phyloP scores from a whole-genome alignment of 2,797 vertebrate species.

The Onychomys leucogaster region DNA sequence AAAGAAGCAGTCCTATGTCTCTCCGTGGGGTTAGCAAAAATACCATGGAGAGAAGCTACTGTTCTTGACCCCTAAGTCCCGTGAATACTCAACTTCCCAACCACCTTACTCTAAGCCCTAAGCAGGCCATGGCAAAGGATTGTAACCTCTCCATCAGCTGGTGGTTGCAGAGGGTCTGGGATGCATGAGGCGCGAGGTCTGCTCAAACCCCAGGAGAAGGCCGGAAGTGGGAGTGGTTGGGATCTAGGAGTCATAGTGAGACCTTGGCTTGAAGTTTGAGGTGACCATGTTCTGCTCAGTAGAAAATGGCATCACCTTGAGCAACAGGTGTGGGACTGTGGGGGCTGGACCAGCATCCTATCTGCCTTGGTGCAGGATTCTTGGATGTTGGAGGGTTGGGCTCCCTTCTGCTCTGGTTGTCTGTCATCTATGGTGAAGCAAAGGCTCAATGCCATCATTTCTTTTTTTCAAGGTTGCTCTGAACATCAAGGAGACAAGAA shows the following conservation, averaged over 20 bases:
- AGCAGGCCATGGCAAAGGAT: too few relatives aligned
- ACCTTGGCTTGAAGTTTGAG: not conserved
- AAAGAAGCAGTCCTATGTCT: rapidly evolving
- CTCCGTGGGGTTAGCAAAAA: not conserved
- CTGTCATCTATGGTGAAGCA: not conserved
- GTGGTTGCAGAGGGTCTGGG: not conserved
- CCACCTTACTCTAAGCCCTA: not conserved
- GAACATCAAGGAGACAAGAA: not conserved
- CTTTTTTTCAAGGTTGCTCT: not conserved
- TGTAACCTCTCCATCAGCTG: not conserved
- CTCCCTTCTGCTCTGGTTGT: not conserved
- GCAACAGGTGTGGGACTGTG: not conserved
- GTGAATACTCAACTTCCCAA: rapidly evolving
- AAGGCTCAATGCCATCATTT: not conserved
- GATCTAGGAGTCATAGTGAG: not conserved
- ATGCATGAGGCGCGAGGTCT: not conserved
- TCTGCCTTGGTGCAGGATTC: not conserved
- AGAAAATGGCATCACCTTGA: not conserved
- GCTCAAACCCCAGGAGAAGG: not conserved
- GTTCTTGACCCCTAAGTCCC: too few relatives aligned
- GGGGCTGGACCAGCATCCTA: too few relatives aligned
- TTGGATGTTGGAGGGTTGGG: not conserved
- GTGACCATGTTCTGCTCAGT: too few relatives aligned
- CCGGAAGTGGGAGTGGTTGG: not conserved
- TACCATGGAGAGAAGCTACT: too few relatives aligned